Conservation (phyloP, 23 tunicate species). For the Oikopleura vanhoeffeni region DNA sequence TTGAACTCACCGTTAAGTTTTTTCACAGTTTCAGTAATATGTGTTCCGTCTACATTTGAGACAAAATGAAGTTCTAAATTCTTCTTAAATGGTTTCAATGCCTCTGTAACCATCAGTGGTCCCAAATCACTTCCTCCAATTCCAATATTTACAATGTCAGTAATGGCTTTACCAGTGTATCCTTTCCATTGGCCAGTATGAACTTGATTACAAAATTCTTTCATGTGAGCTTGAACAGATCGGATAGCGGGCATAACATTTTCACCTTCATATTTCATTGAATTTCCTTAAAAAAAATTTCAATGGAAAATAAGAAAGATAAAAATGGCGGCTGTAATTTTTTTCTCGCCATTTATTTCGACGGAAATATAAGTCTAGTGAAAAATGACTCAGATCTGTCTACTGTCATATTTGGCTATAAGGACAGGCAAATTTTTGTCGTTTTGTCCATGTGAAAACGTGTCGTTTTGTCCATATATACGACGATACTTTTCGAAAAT, state of each 20-base stretch:
- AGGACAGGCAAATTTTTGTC: too few relatives aligned
- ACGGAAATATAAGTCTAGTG: too few relatives aligned
- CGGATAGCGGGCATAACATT: conserved; percentile 83
- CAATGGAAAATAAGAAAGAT: too few relatives aligned
- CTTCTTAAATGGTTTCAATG: conserved; percentile 55
- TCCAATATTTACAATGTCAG: conserved; percentile 91
- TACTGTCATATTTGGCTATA: too few relatives aligned
- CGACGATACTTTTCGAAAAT: too few relatives aligned
- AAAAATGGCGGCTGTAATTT: too few relatives aligned
- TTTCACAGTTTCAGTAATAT: conserved; percentile 37
- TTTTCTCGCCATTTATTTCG: too few relatives aligned
- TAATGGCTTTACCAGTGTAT: conserved; percentile 73
- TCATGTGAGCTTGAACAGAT: conserved; percentile 49
- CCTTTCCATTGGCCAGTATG: conserved; percentile 48
- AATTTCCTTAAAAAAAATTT: conserved; percentile 30
- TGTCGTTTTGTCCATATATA: too few relatives aligned
- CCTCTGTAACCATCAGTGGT: conserved; percentile 96
- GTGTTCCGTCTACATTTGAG: conserved; percentile 97
- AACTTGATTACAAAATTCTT: conserved; percentile 33
- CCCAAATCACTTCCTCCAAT: conserved; percentile 96
- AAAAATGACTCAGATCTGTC: too few relatives aligned
- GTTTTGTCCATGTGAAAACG: too few relatives aligned
- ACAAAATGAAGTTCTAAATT: conserved; percentile 70
- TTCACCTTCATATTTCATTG: conserved; percentile 45
- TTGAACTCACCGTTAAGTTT: conserved; percentile 14